These are phyloP conservation scores for Pseudochaenichthys georgianus DNA, from an alignment of 2,797 vertebrate genomes.

Conservation along the genomic window DNA sequence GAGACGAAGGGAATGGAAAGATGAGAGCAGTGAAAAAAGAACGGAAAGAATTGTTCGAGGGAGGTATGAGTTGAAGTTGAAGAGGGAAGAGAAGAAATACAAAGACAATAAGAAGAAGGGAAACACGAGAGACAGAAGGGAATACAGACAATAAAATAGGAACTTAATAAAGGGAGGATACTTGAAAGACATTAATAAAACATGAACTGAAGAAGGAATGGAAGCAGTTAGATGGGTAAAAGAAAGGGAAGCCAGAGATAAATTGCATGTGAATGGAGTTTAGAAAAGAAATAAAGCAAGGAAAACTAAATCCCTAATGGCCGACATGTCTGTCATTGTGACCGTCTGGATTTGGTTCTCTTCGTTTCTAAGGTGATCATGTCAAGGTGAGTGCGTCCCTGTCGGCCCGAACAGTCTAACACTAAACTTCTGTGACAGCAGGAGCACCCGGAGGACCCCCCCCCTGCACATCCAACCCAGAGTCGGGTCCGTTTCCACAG, in stretches of 20 bases:
- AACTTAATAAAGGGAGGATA: background rate
- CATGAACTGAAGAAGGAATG: background rate
- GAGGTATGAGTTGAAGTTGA: background rate
- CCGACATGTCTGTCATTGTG: slow-evolving; percentile 35
- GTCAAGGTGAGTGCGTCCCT: slow-evolving; percentile 71
- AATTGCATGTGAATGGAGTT: background rate
- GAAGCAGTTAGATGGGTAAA: background rate
- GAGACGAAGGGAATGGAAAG: background rate
- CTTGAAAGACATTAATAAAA: no score
- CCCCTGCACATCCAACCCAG: slow-evolving; percentile 26
- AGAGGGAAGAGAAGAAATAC: background rate
- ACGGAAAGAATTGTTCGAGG: background rate
- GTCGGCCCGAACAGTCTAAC: slow-evolving; percentile 43
- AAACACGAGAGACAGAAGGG: background rate
- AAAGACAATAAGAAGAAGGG: background rate
- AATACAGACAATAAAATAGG: background rate
- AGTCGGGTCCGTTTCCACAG: slow-evolving; percentile 7
- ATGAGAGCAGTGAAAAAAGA: no score
- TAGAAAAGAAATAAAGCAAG: background rate
- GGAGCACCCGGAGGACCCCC: slow-evolving; percentile 54
- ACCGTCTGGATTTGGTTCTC: slow-evolving; percentile 48
- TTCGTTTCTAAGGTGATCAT: slow-evolving; percentile 62
- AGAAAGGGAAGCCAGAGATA: background rate
- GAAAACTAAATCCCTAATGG: slow-evolving; percentile 27
- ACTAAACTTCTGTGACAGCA: slow-evolving; percentile 69